Evolutionary conservation across 2,113 vertebrate species (phyloP), one percentile per base, ranked within the genome.

Genomic region (Rhinolophus sinicus): DNA sequence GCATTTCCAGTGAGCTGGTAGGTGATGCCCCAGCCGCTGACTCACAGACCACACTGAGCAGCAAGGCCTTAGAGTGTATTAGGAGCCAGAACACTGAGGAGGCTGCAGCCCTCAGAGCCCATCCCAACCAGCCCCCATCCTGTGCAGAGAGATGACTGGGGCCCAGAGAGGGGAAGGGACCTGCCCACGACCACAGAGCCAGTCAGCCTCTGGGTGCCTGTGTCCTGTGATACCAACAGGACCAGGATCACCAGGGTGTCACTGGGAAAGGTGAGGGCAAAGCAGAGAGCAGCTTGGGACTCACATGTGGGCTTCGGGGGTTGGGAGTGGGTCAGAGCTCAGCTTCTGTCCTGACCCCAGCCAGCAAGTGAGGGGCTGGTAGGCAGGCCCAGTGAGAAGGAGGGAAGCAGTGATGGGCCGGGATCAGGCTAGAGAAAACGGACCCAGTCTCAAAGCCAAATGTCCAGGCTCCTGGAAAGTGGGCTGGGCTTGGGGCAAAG

Each of bases 231-330:
- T 16, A 13, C 80, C n/a, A 64, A 50, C 40, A 28, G 28, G 35
- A 21, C 40, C n/a, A 19, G 40, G 28, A 12, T 52, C 69, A 14
- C n/a, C 72, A n/a, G 13, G 47, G 58, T 47, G 54, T 64, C 52
- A 28, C 38, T 44, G 18, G 77, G 69, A n/a, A 54, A 38, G 22
- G 33, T 21, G 18, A 33, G n/a, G 64, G 87, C 64, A 33, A 52
- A 40, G 52, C 22, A 44, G 26, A 81, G n/a, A 73, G 69, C 47
- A 67, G 22, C 70, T 6, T 76, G 44, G 56, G 15, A 64, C 33
- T 82, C 54, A 11, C 26, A 21, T 0, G 0, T 52, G 26, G 8
- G 54, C 18, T 73, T n/a, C 44, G 13, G 52, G 21, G 6, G 0
- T 6, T 44, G 1, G 13, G 44, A 6, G 0, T 5, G 7, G 22